Evolutionary conservation across 2,113 vertebrate genomes (phyloP).

Genomic region (Phyllostomus hastatus): DNA sequence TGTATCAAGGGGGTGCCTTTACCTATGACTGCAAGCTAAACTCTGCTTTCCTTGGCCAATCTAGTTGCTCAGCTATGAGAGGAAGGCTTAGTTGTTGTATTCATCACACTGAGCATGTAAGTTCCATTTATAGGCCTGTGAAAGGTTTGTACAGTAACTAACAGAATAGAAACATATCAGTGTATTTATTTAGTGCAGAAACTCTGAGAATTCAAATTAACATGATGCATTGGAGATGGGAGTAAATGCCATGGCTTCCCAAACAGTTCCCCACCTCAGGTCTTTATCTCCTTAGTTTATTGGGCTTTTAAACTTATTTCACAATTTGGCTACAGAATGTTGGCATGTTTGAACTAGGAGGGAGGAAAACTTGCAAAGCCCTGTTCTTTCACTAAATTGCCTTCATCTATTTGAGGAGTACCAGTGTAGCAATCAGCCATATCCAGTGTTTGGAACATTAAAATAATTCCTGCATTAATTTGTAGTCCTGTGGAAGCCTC

Average conservation of each 20-base stretch:
- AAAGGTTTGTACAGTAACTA: conserved; percentile 56
- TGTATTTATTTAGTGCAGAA: conserved; percentile 41
- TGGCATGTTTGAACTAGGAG: conserved; percentile 5
- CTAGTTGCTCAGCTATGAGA: conserved; percentile 41
- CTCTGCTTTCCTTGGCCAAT: conserved; percentile 52
- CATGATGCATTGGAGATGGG: conserved; percentile 47
- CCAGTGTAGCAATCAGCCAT: conserved; percentile 2
- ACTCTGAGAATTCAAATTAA: conserved; percentile 36
- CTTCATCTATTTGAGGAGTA: neutral
- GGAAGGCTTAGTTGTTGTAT: conserved; percentile 43
- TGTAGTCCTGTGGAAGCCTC: neutral
- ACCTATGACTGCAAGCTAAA: conserved; percentile 57
- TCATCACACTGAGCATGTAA: neutral
- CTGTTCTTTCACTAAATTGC: conserved; percentile 15
- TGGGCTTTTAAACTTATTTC: conserved; percentile 60
- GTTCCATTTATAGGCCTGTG: conserved; percentile 57
- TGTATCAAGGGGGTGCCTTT: neutral
- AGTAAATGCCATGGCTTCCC: conserved; percentile 19
- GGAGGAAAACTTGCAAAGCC: conserved; percentile 47
- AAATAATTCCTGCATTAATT: conserved; percentile 38
- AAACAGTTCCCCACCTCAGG: neutral
- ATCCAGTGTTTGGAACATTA: conserved; percentile 12
- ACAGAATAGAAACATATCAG: conserved; percentile 36
- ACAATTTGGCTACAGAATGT: conserved; percentile 32
- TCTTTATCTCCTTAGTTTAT: conserved; percentile 57